phyloP scores from a whole-genome alignment of 2,888 invertebrate genomes.

The Oasisia sp. region DNA sequence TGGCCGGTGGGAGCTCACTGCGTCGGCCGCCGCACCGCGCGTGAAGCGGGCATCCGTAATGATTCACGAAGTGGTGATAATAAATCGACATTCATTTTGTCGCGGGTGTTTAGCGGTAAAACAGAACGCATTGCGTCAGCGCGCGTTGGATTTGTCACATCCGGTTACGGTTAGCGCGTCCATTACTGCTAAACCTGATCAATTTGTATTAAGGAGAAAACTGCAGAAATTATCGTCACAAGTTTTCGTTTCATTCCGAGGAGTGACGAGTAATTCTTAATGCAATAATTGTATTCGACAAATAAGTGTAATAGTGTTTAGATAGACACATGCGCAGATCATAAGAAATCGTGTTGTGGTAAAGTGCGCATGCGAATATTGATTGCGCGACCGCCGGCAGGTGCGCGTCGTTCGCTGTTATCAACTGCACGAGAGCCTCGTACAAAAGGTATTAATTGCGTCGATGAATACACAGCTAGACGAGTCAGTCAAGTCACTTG shows the following conservation, averaged over 20 bases:
- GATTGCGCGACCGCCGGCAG: neutral
- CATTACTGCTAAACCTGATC: neutral
- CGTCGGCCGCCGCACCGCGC: neutral
- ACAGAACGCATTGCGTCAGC: neutral
- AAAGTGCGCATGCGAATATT: neutral
- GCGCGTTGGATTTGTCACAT: neutral
- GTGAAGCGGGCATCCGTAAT: neutral
- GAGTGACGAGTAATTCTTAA: neutral
- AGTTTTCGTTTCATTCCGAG: neutral
- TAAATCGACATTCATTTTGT: slow-evolving; percentile 17
- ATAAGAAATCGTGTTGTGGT: neutral
- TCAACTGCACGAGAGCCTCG: neutral
- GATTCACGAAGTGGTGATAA: slow-evolving; percentile 1
- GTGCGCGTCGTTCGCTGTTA: neutral
- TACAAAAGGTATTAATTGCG: slow-evolving; percentile 5
- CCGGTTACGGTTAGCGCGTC: neutral
- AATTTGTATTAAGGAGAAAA: neutral
- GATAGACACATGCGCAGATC: neutral
- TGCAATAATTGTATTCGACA: neutral
- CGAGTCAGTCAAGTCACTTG: neutral
- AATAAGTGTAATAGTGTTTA: neutral
- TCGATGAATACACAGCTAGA: neutral
- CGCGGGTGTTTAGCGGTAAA: neutral
- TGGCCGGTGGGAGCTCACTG: neutral
- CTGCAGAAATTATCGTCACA: neutral